Evolutionary conservation across 1,140 invertebrate genomes (phyloP), one percentile per base, ranked within the genome.

Genomic region (Scaptodrosophila lebanonensis): DNA sequence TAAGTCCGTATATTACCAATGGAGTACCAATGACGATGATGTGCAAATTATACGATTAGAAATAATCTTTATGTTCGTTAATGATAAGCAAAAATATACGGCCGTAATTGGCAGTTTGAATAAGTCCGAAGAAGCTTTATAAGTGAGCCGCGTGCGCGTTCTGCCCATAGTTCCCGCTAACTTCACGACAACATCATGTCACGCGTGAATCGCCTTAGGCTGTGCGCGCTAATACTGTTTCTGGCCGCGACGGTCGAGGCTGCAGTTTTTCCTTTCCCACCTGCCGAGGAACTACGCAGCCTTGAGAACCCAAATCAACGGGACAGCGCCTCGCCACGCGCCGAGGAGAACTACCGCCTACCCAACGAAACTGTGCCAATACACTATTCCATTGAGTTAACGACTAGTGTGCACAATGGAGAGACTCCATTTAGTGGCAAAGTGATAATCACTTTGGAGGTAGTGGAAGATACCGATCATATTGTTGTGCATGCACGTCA

Each of bases 331-430:
- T 27, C 40, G 45, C n/a, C n/a, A 16, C 64, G 56, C 9, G 70
- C 65, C 6, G 71, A 60, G 2, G 40, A 36, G 2, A 73, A 79
- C 5, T 91, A 91, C 65, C 88, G 91, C 1, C 88, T 95, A 6
- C 91, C 92, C 0, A 79, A 64, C 3, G 69, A 88, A n/a, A 89
- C 91, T 0, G 57, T 84, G 3, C 93, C 93, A 0, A 72, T 89
- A 2, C 89, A 91, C 65, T 94, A 94, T 68, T 90, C 91, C 30
- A 85, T 94, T 1, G 86, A 85, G 7, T 86, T 93, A 0, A 88
- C 88, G 65, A 90, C 93, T 0, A 88, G 93, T 61, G 88, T 93
- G 0, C 86, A 88, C 29, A 85, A 85, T 7, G 88, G 87, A 0
- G 84, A 86, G 0, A 87, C 54, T 3, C 72, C 44, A 0, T 93